Evolutionary conservation across 2,797 vertebrate species (phyloP).

Genomic region (Pseudochirops cupreus): DNA sequence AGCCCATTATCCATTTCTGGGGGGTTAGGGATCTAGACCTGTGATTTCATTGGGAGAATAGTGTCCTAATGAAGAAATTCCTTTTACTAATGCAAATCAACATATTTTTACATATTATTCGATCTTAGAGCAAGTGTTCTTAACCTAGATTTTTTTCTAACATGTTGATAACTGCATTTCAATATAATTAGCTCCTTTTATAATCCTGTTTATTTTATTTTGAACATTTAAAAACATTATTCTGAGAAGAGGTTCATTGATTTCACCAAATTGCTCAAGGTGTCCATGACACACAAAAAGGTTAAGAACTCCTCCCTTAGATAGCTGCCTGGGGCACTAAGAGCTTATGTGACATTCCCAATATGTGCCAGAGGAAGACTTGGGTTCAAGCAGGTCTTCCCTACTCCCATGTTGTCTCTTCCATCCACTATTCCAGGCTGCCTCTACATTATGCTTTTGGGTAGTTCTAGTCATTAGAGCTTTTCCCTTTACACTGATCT

Average conservation of each 20-base stretch:
- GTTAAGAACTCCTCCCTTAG: neutral
- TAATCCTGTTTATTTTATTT: neutral
- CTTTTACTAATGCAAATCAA: neutral
- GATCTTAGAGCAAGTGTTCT: neutral
- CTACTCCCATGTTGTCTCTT: neutral
- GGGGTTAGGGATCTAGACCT: neutral
- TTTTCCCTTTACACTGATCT: neutral
- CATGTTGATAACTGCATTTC: neutral
- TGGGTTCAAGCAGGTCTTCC: neutral
- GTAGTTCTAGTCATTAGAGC: neutral
- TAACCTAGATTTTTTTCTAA: neutral
- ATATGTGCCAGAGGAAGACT: neutral
- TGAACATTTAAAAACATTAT: neutral
- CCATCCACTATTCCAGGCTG: neutral
- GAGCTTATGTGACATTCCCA: neutral
- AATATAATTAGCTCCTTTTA: neutral
- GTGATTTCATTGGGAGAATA: neutral
- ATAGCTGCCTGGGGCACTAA: neutral
- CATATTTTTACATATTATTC: neutral
- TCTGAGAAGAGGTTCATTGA: neutral
- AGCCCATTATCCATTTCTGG: neutral
- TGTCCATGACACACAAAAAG: neutral
- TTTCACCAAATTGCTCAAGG: neutral
- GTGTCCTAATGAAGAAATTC: neutral
- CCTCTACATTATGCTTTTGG: neutral